Conservation (phyloP, 92 coral and sea anemone species). For the Scolanthus callimorphus region DNA sequence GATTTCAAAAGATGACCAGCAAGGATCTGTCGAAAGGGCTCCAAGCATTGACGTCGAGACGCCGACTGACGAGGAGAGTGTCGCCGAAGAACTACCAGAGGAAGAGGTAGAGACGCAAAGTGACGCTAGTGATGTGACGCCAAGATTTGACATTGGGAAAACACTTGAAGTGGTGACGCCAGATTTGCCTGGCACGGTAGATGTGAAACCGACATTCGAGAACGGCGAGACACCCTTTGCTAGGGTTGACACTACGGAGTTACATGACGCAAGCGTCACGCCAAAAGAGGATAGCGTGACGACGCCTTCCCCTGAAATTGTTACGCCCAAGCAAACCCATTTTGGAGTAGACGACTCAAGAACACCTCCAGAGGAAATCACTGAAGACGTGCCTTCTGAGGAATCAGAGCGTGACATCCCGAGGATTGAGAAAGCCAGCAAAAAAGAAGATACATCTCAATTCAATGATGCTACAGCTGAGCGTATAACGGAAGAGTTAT, state of each 20-base stretch:
- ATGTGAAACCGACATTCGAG: neutral
- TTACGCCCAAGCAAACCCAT: too few relatives aligned
- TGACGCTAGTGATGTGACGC: constrained; percentile 10
- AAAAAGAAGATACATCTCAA: neutral
- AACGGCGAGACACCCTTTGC: too few relatives aligned
- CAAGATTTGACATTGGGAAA: too few relatives aligned
- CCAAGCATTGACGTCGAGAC: neutral
- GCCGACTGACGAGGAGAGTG: constrained; percentile 40
- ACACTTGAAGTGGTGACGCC: neutral
- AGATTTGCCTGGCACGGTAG: neutral
- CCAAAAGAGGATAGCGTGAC: neutral
- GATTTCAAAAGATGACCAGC: neutral
- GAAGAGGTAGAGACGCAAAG: constrained; percentile 24
- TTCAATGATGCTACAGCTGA: too few relatives aligned
- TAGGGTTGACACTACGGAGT: too few relatives aligned
- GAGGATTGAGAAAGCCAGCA: neutral
- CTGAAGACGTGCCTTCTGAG: neutral
- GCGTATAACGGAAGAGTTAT: constrained; percentile 48
- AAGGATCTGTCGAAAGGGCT: constrained; percentile 2
- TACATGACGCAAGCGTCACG: too few relatives aligned
- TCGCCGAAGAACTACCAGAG: constrained; percentile 61
- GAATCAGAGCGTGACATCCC: neutral
- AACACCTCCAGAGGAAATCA: neutral
- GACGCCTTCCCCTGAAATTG: neutral
- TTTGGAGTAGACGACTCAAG: too few relatives aligned